phyloP scores from a whole-genome alignment of 30 jellyfish, hydroid and myxozoan genomes.

The Hydractinia symbiolongicarpus region DNA sequence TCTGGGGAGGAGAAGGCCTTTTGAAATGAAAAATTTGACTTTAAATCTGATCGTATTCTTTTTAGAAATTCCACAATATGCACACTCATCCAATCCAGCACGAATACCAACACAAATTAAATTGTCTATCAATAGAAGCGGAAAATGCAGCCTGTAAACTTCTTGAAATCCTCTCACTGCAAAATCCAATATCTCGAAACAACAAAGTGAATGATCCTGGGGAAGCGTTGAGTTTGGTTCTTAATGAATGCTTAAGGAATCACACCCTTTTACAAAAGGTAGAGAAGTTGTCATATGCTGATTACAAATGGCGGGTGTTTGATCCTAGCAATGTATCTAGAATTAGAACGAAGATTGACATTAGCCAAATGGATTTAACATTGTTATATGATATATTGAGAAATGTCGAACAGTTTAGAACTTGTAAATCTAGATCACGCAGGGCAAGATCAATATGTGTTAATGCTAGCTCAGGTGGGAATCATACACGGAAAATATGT shows the following conservation, averaged over 20 bases:
- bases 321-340: neutral
- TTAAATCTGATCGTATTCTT: too few species aligned
- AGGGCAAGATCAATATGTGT: neutral
- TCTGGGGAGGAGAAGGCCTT: too few species aligned
- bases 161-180: neutral
- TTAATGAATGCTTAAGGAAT: neutral
- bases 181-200: neutral
- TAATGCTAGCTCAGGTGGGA: neutral
- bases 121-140: neutral
- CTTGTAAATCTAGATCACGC: neutral
- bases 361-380: neutral
- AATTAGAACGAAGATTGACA: neutral
- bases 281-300: too few species aligned
- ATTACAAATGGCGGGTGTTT: neutral
- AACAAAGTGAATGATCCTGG: neutral
- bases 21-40: too few species aligned
- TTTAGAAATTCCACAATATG: too few species aligned
- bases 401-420: neutral
- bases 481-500: neutral
- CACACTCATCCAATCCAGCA: neutral
- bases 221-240: neutral
- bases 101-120: neutral
- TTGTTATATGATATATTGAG: neutral
- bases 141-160: neutral
- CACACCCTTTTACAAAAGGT: too few species aligned